phyloP scores from a whole-genome alignment of 1,140 invertebrate species.

The Meteorus sp. region DNA sequence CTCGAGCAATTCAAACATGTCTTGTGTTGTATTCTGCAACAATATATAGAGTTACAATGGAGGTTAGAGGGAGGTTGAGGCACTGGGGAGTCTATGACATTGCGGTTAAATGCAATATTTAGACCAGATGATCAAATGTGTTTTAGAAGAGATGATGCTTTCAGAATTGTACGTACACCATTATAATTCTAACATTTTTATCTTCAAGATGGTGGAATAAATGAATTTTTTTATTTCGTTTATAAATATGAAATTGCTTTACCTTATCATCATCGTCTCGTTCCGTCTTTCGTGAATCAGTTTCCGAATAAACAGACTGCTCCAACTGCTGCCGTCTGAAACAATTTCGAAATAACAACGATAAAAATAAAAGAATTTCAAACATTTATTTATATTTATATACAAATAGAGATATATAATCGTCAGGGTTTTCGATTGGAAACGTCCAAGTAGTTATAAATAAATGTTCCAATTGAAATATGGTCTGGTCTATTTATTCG shows the following conservation, averaged over 20 bases:
- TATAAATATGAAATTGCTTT: conserved; percentile 11
- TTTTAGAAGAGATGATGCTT: too few species aligned
- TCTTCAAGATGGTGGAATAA: conserved; percentile 14
- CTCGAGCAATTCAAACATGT: conserved; percentile 88
- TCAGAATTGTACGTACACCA: too few species aligned
- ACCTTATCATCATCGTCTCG: conserved; percentile 10
- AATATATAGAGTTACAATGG: not conserved
- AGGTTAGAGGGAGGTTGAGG: too few species aligned
- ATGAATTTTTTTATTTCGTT: not conserved
- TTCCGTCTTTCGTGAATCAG: conserved; percentile 38
- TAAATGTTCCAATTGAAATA: too few species aligned
- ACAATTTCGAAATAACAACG: conserved; percentile 17
- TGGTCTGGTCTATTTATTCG: too few species aligned
- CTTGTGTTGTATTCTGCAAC: conserved; percentile 71
- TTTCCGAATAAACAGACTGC: conserved; percentile 53
- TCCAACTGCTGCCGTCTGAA: conserved; percentile 56
- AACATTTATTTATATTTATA: too few species aligned
- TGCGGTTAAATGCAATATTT: too few species aligned
- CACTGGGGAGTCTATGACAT: too few species aligned
- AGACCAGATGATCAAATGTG: too few species aligned
- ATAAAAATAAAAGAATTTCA: not conserved
- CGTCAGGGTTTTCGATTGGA: not conserved
- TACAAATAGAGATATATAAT: not conserved
- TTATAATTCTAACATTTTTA: too few species aligned
- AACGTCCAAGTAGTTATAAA: too few species aligned